Evolutionary conservation across 2,797 vertebrate genomes (phyloP), one percentile per base, ranked within the genome.

Genomic region (Pachyuromys duprasi): DNA sequence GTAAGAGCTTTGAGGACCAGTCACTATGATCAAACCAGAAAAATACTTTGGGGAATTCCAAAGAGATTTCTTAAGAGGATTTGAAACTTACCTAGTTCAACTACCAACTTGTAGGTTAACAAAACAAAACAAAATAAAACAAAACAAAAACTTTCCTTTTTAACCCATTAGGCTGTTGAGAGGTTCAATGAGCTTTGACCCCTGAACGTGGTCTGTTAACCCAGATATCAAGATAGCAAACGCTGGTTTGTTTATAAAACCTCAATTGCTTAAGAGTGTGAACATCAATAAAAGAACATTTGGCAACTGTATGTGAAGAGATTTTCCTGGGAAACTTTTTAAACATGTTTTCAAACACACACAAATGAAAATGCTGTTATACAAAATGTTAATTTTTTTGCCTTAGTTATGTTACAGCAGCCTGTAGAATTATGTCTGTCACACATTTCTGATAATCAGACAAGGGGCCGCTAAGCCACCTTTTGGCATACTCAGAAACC

Each of bases 61-160:
- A 81, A 92, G 78, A 94, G 84, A 81, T 3, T 93, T 95, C 62
- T 86, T 65, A 74, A 80, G 81, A 33, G 92, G 87, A 81, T 92
- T 93, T 93, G 55, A 70, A 55, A n/a, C 65, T 79, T 87, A 6
- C 28, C n/a, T 60, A 63, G 62, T 26, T 74, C n/a, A 82, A 79
- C 14, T 33, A 78, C 60, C 36, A 55, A 17, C 79, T 87, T 91
- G 83, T 60, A 49, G 11, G 49, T 4, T 17, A 75, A 74, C 42
- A 39, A 75, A 63, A 28, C 24, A 63, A 75, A 75, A 39, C 26
- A 45, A 45, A 75, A 75, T 28, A 45, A 6, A 36, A 5, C 26
- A 45, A 70, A 81, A 62, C 87, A 60, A 94, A 91, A 91, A 31
- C 8, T 6, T 28, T 24, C 45, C 49, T 84, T 45, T 22, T 88